Conservation (phyloP, 2,888 invertebrate genomes). For the Chloromyia formosa region DNA sequence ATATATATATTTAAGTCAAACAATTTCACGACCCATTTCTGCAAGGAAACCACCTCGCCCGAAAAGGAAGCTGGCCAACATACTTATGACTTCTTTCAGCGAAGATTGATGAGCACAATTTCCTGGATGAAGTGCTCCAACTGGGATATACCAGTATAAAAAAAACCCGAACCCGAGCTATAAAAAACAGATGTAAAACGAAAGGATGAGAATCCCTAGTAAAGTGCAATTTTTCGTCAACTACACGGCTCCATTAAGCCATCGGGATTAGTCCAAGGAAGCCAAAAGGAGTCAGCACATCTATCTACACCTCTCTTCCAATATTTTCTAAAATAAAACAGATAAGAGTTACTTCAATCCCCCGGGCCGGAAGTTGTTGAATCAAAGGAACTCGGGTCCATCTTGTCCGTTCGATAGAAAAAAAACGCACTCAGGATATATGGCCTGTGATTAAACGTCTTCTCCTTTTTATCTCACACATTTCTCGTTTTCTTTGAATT, state of each 20-base stretch:
- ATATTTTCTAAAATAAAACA: not conserved
- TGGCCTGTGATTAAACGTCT: constrained; percentile 39
- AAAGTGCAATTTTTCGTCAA: constrained; percentile 2
- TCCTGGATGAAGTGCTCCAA: constrained; percentile 51
- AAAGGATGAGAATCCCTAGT: not conserved
- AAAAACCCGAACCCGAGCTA: not conserved
- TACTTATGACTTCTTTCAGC: constrained; percentile 73
- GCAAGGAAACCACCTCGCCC: not conserved
- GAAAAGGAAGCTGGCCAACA: not conserved
- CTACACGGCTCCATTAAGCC: not conserved
- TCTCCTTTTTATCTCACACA: constrained; percentile 28
- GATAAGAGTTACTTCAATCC: too few species aligned
- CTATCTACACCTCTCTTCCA: not conserved
- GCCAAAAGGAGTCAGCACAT: too few species aligned
- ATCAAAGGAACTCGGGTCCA: not conserved
- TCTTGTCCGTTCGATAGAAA: not conserved
- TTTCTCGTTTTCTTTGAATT: constrained; percentile 29
- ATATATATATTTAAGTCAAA: constrained; percentile 13
- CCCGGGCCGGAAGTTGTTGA: too few species aligned
- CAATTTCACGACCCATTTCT: constrained; percentile 13
- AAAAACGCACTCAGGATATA: constrained; percentile 14
- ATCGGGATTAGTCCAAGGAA: not conserved
- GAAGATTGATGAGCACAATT: constrained; percentile 47
- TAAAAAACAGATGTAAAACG: constrained; percentile 34
- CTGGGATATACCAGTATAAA: constrained; percentile 14